Evolutionary conservation across 1,140 invertebrate genomes (phyloP).

Genomic region (Scaptomyza graminum): DNA sequence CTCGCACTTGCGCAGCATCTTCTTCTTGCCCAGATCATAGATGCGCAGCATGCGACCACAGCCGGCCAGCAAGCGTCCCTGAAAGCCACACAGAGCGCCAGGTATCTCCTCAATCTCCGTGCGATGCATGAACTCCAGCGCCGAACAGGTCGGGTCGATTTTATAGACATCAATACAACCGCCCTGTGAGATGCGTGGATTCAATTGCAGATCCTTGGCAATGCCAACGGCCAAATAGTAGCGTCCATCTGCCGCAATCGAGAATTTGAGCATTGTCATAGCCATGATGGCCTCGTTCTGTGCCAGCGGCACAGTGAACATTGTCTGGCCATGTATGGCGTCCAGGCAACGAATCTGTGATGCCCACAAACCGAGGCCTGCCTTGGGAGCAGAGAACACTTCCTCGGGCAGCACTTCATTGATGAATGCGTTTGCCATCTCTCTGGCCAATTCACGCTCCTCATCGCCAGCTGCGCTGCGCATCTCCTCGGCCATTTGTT

Average conservation of each 20-base stretch:
- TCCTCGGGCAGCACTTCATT: conserved; percentile 97
- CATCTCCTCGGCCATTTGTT: conserved; percentile 96
- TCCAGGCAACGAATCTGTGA: conserved; percentile 96
- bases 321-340: conserved; percentile 91
- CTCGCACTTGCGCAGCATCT: conserved; percentile 98
- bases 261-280: conserved; percentile 88
- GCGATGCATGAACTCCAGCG: conserved; percentile 96
- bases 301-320: conserved; percentile 92
- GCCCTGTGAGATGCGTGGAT: conserved; percentile 86
- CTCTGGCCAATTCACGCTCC: conserved; percentile 96
- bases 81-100: conserved; percentile 94
- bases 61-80: conserved; percentile 95
- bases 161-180: conserved; percentile 83
- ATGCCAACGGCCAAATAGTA: conserved; percentile 89
- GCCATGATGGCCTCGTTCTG: conserved; percentile 97
- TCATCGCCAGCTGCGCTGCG: conserved; percentile 95
- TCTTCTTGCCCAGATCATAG: conserved; percentile 99
- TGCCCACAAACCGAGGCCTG: conserved; percentile 98
- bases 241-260: conserved; percentile 72
- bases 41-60: conserved; percentile 96
- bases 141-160: conserved; percentile 88
- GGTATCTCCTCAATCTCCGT: conserved; percentile 98
- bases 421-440: conserved; percentile 98
- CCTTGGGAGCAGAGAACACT: conserved; percentile 97
- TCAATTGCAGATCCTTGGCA: conserved; percentile 95